Base-by-base conservation (phyloP, 2,797 vertebrate genomes). In the Spinus pinus region DNA sequence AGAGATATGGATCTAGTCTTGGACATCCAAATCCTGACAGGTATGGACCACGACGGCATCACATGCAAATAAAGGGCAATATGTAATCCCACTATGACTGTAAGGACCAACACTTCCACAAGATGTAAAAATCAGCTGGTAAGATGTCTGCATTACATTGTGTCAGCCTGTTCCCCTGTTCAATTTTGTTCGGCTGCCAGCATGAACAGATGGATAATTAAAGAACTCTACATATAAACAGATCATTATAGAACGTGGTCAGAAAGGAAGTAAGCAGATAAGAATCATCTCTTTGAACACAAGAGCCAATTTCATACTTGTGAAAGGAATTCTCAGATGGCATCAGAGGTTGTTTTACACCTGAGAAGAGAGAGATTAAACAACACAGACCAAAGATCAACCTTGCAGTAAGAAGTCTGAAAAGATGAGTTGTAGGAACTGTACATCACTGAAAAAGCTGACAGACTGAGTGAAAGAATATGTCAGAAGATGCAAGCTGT, bases 201-300 rank as follows among this genome's bases (percentile, higher is more conserved):
- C 90, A 72, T 0, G 47, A 90, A 78, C 94, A 96, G 95, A 96
- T 86, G 94, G 94, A 65, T 91, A 79, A 92, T 75, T 81, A 94
- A 88, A 86, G 81, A 81, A 69, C 46, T 69, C 49, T 15, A 41
- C 58, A 44, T 37, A 89, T 67, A 72, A 95, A 91, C 79, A 95
- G 85, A 88, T 49, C 42, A 31, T 75, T 93, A 86, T 21, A 93
- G 80, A 91, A 70, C 4, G 7, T 86, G 85, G 54, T 81, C 77
- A 84, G 88, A 96, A 86, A 78, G 80, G 82, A 94, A 93, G 27
- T 51, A 49, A 1, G 2, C 54, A 65, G 80, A 13, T 79, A 88
- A 72, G 83, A 90, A 72, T 69, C 35, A 66, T 62, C 82, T 72
- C 79, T 92, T 71, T 75, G 66, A 91, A 79, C 37, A 58, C 10